These are phyloP conservation scores for Drosophila yakuba DNA, from an alignment of 1,140 invertebrate genomes.

Conservation along the genomic window DNA sequence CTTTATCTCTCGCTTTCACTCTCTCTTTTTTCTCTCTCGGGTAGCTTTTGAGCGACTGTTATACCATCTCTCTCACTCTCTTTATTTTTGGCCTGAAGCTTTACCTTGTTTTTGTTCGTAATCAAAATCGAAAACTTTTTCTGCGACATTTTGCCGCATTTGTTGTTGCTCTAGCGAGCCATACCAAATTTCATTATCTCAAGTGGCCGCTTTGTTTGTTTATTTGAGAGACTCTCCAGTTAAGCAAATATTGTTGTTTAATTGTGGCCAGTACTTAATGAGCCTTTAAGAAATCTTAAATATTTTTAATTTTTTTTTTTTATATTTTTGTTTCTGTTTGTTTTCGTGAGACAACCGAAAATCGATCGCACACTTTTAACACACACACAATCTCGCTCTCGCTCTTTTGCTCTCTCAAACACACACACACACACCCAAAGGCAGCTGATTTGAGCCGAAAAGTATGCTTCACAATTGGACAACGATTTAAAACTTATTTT, in stretches of 20 bases:
- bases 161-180: slow-evolving; percentile 41
- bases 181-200: slow-evolving; percentile 75
- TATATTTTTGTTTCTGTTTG: slow-evolving; percentile 12
- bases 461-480: slow-evolving; percentile 31
- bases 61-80: slow-evolving; percentile 39
- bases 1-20: slow-evolving; percentile 13
- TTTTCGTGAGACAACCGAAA: slow-evolving; percentile 48
- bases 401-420: slow-evolving; percentile 7
- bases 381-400: slow-evolving; percentile 33
- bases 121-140: slow-evolving; percentile 25
- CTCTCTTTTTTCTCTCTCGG: background rate
- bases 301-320: background rate
- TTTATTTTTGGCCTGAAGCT: slow-evolving; percentile 49
- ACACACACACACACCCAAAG: slow-evolving; percentile 15
- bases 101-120: slow-evolving; percentile 42
- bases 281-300: background rate
- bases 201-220: slow-evolving; percentile 74
- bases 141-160: slow-evolving; percentile 50
- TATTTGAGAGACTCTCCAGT: slow-evolving; percentile 51
- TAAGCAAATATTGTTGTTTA: background rate
- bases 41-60: slow-evolving; percentile 50
- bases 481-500: slow-evolving; percentile 9
- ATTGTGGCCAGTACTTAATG: slow-evolving; percentile 15
- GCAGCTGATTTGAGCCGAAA: slow-evolving; percentile 66
- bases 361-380: slow-evolving; percentile 71